Base-by-base conservation (phyloP, 1,140 invertebrate genomes). In the Berghia stephanieae region DNA sequence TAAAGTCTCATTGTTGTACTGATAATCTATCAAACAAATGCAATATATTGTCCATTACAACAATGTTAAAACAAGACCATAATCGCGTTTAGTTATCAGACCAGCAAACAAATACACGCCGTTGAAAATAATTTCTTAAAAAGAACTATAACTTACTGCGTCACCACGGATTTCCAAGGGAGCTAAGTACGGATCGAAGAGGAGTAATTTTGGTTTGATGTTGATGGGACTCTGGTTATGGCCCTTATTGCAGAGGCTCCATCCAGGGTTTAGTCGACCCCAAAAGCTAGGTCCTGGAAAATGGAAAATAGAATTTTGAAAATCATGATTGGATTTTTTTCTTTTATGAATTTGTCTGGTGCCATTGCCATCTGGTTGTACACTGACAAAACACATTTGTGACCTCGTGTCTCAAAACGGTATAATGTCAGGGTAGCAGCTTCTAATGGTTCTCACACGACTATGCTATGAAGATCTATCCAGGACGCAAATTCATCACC, bases 221-320 rank as follows among this genome's bases (percentile, higher is more conserved):
- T 98, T 96, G 82, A 98, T 95, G 21, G 97, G 97, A 21, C 96
- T 97, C 91, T 99, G 96, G 85, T 96, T 91, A 83, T 95, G 92
- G 78, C 97, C 97, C 89, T 96, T 96, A 91, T 94, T 95, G 92
- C 97, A 99, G 49, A 98, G 92, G 81, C 94, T 95, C 97, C 97
- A 98, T 87, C 98, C 95, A 46, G 96, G 96, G 90, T 98, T 98
- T 86, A 98, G 95, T 63, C 97, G 91, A 77, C 96, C 96, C 97
- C 97, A 98, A 90, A 97, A 98, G 60, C 95, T 95, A 63, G 97
- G 96, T 90, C 97, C 96, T 98, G 92, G 24, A 91, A 91, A 3
- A 75, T n/a, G 66, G 70, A 43, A 73, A 18, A 71, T 24, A 69
- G n/a, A 6, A 63, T 10, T n/a, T n/a, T 0, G 34, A 40, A 68